These are phyloP conservation scores for Drosophila hydei DNA, from an alignment of 1,140 invertebrate species.

Conservation along the genomic window DNA sequence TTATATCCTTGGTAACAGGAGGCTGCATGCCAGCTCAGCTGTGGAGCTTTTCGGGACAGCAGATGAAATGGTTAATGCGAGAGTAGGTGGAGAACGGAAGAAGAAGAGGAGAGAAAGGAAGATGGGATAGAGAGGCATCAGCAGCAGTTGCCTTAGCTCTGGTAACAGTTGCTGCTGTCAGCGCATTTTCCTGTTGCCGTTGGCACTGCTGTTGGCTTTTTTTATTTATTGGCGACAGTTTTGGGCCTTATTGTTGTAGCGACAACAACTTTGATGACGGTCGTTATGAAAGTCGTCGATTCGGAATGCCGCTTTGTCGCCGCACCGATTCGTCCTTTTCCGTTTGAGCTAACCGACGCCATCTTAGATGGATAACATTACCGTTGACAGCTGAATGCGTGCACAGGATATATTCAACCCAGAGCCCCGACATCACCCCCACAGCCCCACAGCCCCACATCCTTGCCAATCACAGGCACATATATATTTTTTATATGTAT, in stretches of 20 bases:
- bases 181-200: conserved; percentile 63
- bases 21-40: conserved; percentile 30
- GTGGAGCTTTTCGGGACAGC: conserved; percentile 25
- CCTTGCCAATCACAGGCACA: neutral
- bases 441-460: neutral
- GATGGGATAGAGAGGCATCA: neutral
- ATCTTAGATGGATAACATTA: conserved; percentile 64
- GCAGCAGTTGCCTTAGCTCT: conserved; percentile 11
- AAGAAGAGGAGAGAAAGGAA: conserved; percentile 9
- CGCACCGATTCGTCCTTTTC: conserved; percentile 9
- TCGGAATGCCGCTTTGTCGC: conserved; percentile 66
- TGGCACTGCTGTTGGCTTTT: conserved; percentile 33
- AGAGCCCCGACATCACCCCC: neutral
- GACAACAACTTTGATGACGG: conserved; percentile 77
- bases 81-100: neutral
- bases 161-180: conserved; percentile 76
- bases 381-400: conserved; percentile 48
- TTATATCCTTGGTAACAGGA: conserved; percentile 26
- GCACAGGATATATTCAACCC: neutral
- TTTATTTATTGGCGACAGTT: conserved; percentile 72
- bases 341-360: neutral
- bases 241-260: conserved; percentile 39
- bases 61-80: conserved; percentile 71
- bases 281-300: conserved; percentile 74
- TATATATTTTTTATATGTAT: conserved; percentile 30